phyloP scores from a whole-genome alignment of 2,113 vertebrate species.

The Alligator sinensis region DNA sequence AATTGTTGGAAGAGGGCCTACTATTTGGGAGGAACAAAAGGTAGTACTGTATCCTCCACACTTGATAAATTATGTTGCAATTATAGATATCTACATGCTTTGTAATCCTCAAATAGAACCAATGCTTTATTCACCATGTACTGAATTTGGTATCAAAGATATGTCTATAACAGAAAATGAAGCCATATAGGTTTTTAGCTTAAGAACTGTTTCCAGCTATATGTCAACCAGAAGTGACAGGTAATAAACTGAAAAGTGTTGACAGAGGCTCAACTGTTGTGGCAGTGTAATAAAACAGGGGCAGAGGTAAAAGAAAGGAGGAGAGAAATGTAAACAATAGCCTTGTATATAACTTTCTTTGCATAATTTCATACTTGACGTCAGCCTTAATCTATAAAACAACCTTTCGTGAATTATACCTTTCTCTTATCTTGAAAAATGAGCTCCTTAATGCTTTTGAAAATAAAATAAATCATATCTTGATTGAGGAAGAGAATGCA shows the following conservation, averaged over 20 bases:
- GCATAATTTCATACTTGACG: background rate
- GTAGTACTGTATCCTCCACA: background rate
- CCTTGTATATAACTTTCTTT: background rate
- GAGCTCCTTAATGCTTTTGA: background rate
- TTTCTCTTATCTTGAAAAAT: conserved; percentile 1
- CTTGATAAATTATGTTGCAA: background rate
- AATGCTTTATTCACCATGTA: background rate
- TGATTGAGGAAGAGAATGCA: background rate
- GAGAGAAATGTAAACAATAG: background rate
- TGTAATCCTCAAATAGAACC: background rate
- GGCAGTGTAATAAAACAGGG: background rate
- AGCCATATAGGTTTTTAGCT: background rate
- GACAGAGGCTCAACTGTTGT: background rate
- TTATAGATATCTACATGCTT: background rate
- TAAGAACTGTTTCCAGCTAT: background rate
- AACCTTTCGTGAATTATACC: background rate
- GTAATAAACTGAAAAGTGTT: background rate
- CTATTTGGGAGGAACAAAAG: background rate
- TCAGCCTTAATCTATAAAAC: background rate
- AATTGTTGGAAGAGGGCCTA: background rate
- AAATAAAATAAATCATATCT: background rate
- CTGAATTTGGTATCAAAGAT: background rate
- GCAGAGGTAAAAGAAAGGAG: background rate
- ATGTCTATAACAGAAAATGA: background rate
- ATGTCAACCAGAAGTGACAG: background rate